Percentiles rank a stretch among this genome's conserved stretches.
These are phyloP conservation scores for Tinamus major DNA, from an alignment of 2,797 vertebrate species.

Conservation along the genomic window DNA sequence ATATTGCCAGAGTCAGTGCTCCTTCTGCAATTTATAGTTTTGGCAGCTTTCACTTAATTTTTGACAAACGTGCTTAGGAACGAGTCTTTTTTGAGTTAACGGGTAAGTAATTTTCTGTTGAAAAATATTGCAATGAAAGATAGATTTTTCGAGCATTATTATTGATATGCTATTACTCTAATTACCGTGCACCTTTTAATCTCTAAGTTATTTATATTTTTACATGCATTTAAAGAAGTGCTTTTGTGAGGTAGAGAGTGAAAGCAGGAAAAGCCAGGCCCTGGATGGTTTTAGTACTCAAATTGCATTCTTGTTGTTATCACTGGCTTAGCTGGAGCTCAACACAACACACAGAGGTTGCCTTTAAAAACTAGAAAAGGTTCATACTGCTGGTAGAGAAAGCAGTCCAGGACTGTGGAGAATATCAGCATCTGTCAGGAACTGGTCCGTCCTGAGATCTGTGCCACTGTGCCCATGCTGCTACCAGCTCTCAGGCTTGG, in stretches of 20 bases:
- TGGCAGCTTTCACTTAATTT: background rate
- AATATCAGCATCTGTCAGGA: background rate
- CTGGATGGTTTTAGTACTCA: background rate
- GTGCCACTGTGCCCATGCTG: background rate
- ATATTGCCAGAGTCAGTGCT: background rate
- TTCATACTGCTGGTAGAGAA: background rate
- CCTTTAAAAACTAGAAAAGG: background rate
- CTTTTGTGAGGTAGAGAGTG: background rate
- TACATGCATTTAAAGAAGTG: background rate
- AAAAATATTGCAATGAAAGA: background rate
- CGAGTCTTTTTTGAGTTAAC: background rate
- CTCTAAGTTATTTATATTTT: background rate
- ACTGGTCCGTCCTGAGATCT: background rate
- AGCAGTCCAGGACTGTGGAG: background rate
- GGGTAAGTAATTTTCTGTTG: background rate
- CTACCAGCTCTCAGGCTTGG: no score
- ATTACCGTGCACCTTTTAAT: background rate
- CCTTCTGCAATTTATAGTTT: background rate
- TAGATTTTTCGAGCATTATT: background rate
- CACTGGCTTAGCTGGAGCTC: background rate
- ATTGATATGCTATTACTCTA: background rate
- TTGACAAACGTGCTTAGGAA: background rate
- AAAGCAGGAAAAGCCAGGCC: background rate
- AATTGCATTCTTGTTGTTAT: background rate
- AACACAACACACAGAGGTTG: rapidly evolving